Conservation (phyloP, 2,888 invertebrate genomes). For the Eupithecia exiguata region DNA sequence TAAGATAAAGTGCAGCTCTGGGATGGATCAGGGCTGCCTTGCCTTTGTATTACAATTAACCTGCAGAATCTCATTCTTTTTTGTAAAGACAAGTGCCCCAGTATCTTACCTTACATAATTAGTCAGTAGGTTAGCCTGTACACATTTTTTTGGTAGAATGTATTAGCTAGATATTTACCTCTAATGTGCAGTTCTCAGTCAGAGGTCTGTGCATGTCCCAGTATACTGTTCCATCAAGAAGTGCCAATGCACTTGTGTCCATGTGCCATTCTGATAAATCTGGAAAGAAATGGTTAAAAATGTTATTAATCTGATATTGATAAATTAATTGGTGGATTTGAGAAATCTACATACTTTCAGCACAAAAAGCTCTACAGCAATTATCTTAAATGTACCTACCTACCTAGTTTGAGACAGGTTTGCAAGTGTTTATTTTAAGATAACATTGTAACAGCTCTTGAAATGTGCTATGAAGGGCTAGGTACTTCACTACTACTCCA, state of each 20-base stretch:
- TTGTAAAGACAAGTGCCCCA: too few species aligned
- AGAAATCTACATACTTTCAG: too few species aligned
- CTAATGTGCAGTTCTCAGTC: constrained; percentile 72
- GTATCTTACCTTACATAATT: too few species aligned
- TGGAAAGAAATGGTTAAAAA: constrained; percentile 53
- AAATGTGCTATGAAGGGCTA: background rate
- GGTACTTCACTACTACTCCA: too few species aligned
- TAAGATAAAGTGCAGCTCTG: too few species aligned
- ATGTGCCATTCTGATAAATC: constrained; percentile 90
- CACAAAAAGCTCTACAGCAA: background rate
- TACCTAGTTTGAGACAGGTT: background rate
- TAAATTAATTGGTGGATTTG: too few species aligned
- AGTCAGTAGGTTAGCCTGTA: too few species aligned
- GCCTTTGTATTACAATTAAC: too few species aligned
- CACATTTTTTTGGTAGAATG: background rate
- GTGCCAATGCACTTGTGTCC: constrained; percentile 89
- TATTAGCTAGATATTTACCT: constrained; percentile 56
- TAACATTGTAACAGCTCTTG: background rate
- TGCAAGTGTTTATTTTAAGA: background rate
- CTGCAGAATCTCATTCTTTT: too few species aligned
- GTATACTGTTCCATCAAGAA: constrained; percentile 88
- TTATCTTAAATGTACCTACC: too few species aligned
- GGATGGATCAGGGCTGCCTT: too few species aligned
- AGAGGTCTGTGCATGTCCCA: constrained; percentile 98
- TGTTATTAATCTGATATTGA: background rate